Evolutionary conservation across 2,797 vertebrate genomes (phyloP).

Genomic region (Discoglossus pictus): DNA sequence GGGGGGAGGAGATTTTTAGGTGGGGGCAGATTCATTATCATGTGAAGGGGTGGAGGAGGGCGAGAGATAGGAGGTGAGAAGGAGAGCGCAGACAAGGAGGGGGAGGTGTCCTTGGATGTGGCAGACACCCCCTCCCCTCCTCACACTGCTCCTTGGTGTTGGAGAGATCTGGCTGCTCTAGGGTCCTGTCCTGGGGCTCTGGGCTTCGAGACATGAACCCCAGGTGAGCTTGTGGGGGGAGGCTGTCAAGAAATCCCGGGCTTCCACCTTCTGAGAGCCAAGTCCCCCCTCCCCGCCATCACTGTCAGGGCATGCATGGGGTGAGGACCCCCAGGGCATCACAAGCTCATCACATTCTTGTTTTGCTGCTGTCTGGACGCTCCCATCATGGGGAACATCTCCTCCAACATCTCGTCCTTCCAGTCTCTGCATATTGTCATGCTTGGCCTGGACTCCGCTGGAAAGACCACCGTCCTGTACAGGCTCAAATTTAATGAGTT

Average conservation of each 20-base stretch:
- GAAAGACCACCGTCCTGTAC: constrained; percentile 95
- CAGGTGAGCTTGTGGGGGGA: constrained; percentile 13
- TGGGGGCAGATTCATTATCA: constrained; percentile 43
- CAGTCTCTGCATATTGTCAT: constrained; percentile 97
- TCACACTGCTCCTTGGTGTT: background rate
- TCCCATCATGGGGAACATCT: constrained; percentile 86
- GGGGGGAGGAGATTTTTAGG: constrained; percentile 34
- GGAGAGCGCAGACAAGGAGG: constrained; percentile 9
- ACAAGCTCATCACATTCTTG: background rate
- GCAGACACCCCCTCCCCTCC: constrained; percentile 1
- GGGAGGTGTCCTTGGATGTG: constrained; percentile 10
- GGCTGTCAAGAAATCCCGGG: background rate
- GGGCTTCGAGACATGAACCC: constrained; percentile 10
- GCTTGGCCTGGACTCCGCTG: constrained; percentile 94
- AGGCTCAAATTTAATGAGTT: constrained; percentile 96
- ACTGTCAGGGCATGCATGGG: constrained; percentile 26
- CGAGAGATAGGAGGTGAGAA: constrained; percentile 19
- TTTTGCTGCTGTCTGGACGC: constrained; percentile 8
- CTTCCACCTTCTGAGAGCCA: background rate
- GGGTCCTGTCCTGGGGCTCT: background rate
- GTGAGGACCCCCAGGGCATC: constrained; percentile 15
- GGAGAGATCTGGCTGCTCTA: background rate
- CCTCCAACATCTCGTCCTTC: constrained; percentile 90
- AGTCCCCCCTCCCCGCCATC: background rate
- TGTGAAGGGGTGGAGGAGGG: constrained; percentile 43